A percentile compares a stretch with the other conserved stretches of the same genome.
Conservation (phyloP, 2,797 vertebrate genomes). For the Argya squamiceps region DNA sequence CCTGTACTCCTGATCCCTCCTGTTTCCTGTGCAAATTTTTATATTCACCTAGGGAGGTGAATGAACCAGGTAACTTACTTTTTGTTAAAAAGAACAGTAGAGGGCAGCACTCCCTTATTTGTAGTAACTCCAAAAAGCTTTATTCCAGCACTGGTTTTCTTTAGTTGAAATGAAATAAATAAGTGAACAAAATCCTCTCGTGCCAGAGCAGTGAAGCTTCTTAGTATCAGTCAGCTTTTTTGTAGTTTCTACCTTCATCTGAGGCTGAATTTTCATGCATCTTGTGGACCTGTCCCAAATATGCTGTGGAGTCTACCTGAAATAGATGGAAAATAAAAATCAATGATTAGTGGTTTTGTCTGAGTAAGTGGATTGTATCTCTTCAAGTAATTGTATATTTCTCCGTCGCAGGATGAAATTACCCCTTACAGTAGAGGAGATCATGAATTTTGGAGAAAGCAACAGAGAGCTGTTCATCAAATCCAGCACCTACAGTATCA, state of each 20-base stretch:
- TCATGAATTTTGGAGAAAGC: slow-evolving; percentile 85
- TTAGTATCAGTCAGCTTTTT: neutral
- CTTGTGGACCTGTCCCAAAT: neutral
- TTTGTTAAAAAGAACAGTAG: neutral
- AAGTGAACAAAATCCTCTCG: neutral
- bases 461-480: slow-evolving; percentile 89
- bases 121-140: neutral
- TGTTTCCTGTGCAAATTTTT: neutral
- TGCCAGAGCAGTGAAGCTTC: neutral
- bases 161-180: neutral
- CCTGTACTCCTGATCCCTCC: neutral
- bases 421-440: slow-evolving; percentile 85
- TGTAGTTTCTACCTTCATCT: neutral
- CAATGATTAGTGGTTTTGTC: neutral
- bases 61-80: neutral
- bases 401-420: slow-evolving; percentile 78
- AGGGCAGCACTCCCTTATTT: neutral
- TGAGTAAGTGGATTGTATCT: neutral
- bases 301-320: neutral
- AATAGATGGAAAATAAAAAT: neutral
- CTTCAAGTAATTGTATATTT: neutral
- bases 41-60: neutral
- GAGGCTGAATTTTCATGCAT: neutral
- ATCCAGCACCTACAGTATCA: slow-evolving; percentile 90
- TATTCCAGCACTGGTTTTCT: neutral